Evolutionary conservation across 1,140 invertebrate species (phyloP).

Genomic region (Gyrodactylus bullatarudis): DNA sequence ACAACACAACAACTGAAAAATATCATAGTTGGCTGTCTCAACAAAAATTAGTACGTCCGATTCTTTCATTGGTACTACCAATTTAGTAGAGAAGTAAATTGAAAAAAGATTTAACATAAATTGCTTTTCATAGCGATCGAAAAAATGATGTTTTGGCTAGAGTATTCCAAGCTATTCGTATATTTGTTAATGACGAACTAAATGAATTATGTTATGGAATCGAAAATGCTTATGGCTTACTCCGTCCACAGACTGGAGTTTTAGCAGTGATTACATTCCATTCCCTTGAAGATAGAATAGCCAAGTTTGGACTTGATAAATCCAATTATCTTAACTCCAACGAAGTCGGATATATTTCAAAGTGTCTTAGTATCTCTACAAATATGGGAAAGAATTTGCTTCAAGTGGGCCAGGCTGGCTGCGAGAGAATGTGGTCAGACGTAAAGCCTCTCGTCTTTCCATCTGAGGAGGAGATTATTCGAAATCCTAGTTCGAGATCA

Average conservation of each 20-base stretch:
- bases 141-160: too few relatives aligned
- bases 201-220: background rate
- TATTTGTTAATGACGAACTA: conserved; percentile 1
- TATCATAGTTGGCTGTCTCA: background rate
- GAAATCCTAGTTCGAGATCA: background rate
- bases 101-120: too few relatives aligned
- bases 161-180: background rate
- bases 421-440: too few relatives aligned
- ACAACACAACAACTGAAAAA: background rate
- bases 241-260: background rate
- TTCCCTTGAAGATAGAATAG: background rate
- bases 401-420: too few relatives aligned
- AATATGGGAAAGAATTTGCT: too few relatives aligned
- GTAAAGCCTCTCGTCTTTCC: too few relatives aligned
- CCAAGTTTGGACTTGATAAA: background rate
- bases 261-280: background rate
- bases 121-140: too few relatives aligned
- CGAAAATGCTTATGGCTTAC: background rate
- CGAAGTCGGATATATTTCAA: too few relatives aligned
- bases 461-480: background rate
- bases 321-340: too few relatives aligned
- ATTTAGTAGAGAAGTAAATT: background rate
- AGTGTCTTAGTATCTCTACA: too few relatives aligned
- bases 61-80: background rate
- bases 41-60: background rate